Evolutionary conservation across 2,888 invertebrate species (phyloP).

Genomic region (Argynnis bischoffii): DNA sequence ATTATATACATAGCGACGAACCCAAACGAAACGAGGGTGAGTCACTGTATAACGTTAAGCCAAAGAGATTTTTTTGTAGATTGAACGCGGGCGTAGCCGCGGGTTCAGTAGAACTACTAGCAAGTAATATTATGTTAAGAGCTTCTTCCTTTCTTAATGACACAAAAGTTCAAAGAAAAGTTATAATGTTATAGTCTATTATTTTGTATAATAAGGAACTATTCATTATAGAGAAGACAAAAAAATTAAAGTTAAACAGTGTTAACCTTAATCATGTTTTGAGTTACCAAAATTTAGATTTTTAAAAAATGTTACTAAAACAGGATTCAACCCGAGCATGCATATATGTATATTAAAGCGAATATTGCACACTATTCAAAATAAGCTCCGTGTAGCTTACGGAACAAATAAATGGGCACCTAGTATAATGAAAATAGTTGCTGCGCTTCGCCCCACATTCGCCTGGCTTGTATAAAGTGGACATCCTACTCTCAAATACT

Average conservation of each 20-base stretch:
- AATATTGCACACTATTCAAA: slow-evolving; percentile 45
- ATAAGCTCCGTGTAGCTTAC: slow-evolving; percentile 45
- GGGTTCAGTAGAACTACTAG: too few relatives aligned
- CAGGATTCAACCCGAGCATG: slow-evolving; percentile 8
- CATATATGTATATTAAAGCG: slow-evolving; percentile 17
- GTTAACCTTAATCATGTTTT: not conserved
- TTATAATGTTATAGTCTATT: too few relatives aligned
- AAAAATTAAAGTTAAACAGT: too few relatives aligned
- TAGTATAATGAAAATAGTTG: slow-evolving; percentile 61
- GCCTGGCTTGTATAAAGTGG: slow-evolving; percentile 39
- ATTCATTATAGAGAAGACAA: too few relatives aligned
- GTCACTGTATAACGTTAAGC: too few relatives aligned
- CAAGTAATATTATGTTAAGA: not conserved
- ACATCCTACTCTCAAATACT: slow-evolving; percentile 38
- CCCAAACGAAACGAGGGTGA: too few relatives aligned
- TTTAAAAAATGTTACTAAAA: slow-evolving; percentile 3
- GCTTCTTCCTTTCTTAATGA: not conserved
- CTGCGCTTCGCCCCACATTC: slow-evolving; percentile 35
- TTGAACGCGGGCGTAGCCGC: too few relatives aligned
- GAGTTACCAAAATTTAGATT: not conserved
- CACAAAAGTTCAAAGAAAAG: too few relatives aligned
- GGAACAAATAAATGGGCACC: slow-evolving; percentile 49
- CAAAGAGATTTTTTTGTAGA: too few relatives aligned
- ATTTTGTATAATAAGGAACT: too few relatives aligned
- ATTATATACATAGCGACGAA: too few relatives aligned